Evolutionary conservation across 2,113 vertebrate genomes (phyloP), one percentile per base, ranked within the genome.

Genomic region (Acrocephalus kingi): DNA sequence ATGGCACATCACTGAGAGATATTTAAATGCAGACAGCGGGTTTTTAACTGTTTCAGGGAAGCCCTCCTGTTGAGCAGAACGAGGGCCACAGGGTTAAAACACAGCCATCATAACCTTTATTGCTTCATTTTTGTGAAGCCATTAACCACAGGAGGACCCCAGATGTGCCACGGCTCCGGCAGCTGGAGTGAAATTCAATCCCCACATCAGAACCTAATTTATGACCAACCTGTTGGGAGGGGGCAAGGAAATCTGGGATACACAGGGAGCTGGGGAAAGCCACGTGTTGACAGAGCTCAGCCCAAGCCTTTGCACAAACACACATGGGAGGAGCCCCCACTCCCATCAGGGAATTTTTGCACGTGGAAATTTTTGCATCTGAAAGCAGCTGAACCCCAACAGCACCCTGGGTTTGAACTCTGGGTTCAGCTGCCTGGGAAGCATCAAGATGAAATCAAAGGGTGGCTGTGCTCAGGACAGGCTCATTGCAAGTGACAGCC

Each of bases 31-130:
- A 93, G 68, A 73, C 90, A 73, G 93, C 8, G 7, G 90, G 24
- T 12, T 93, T 95, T 95, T 92, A 93, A 94, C 80, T 46, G 68
- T 91, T 97, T 95, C 87, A 8, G 3, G 93, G 84, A 95, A 96
- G 80, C 58, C 54, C 76, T 84, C 68, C 90, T 61, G 56, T 76
- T 3, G 21, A 90, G 86, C 59, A 80, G 66, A 93, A 97, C 21
- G 55, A 96, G 96, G 97, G 96, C 95, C 96, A 91, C 3, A 79
- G 96, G 98, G 97, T 97, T 97, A 97, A 98, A 98, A 95, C 94
- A 63, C 94, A 96, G 69, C 92, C 95, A 91, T 96, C 96, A 95
- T 58, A 97, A 96, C 96, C 69, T 98, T 98, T 98, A 97, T 96
- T 96, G 89, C 96, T 94, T 94, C 96, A 82, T 96, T 97, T 95